These are phyloP conservation scores for Ichneumon xanthorius DNA, from an alignment of 2,888 invertebrate genomes.

Conservation along the genomic window DNA sequence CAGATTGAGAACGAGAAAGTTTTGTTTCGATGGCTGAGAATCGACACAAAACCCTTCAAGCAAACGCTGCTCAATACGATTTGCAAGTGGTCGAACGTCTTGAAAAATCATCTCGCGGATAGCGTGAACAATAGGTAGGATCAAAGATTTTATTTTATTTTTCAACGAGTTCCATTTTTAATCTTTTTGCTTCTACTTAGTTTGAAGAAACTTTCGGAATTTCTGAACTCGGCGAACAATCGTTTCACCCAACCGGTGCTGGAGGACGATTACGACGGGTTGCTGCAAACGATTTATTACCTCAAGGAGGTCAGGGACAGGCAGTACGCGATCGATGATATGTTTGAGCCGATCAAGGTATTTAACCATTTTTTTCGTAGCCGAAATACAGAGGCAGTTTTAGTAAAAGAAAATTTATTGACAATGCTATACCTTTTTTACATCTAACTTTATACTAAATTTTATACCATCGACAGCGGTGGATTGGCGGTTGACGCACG, in stretches of 20 bases:
- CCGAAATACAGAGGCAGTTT: too few species aligned
- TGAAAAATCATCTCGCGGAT: slow-evolving; percentile 94
- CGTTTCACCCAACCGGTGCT: slow-evolving; percentile 90
- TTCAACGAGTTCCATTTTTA: slow-evolving; percentile 13
- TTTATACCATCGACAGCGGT: too few species aligned
- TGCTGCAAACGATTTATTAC: slow-evolving; percentile 93
- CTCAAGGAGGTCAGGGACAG: slow-evolving; percentile 92
- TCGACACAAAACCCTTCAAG: slow-evolving; percentile 93
- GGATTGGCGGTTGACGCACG: too few species aligned
- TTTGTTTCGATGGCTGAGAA: slow-evolving; percentile 92
- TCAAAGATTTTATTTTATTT: slow-evolving; percentile 45
- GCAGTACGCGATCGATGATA: slow-evolving; percentile 91
- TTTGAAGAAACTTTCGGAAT: slow-evolving; percentile 91
- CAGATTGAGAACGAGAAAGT: slow-evolving; percentile 89
- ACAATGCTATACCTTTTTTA: too few species aligned
- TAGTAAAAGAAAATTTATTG: too few species aligned
- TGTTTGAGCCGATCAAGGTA: slow-evolving; percentile 94
- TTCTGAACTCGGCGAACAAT: slow-evolving; percentile 91
- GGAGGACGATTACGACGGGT: slow-evolving; percentile 94
- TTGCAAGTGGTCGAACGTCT: slow-evolving; percentile 95
- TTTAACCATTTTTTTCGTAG: too few species aligned
- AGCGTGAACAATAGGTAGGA: slow-evolving; percentile 90
- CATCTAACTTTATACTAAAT: too few species aligned
- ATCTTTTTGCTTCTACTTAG: slow-evolving; percentile 83
- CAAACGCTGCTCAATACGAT: slow-evolving; percentile 93